Percentiles rank a stretch among this genome's conserved stretches.
These are phyloP conservation scores for Eulemur mongoz DNA, from an alignment of 2,797 vertebrate species.

Conservation along the genomic window DNA sequence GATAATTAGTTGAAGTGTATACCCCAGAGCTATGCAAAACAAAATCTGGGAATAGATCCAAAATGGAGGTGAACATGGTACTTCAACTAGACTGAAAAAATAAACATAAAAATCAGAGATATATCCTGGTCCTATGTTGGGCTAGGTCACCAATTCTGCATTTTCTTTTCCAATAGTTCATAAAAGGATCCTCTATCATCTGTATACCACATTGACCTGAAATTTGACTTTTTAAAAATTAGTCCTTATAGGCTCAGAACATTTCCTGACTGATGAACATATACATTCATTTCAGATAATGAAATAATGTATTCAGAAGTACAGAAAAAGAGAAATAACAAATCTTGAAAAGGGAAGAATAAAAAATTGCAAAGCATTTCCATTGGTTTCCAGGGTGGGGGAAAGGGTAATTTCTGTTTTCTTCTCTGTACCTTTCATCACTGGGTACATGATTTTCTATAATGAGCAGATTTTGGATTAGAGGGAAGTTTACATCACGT, in stretches of 20 bases:
- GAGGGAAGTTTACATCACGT: neutral
- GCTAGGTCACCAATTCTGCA: neutral
- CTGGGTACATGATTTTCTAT: neutral
- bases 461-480: neutral
- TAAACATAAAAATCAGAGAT: neutral
- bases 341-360: neutral
- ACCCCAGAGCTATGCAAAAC: neutral
- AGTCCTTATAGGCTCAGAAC: neutral
- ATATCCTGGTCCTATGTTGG: neutral
- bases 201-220: neutral
- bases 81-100: neutral
- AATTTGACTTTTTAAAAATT: neutral
- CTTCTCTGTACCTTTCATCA: neutral
- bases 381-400: neutral
- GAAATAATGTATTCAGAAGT: neutral
- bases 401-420: neutral
- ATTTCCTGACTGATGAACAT: neutral
- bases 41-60: neutral
- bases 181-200: neutral
- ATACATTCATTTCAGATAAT: neutral
- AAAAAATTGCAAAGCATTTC: neutral
- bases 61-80: neutral
- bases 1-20: neutral
- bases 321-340: conserved; percentile 7
- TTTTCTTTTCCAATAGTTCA: conserved; percentile 16